Percentiles rank a stretch among this genome's conserved stretches.
phyloP scores from a whole-genome alignment of 2,888 invertebrate species.

The Criorhina ranunculi region DNA sequence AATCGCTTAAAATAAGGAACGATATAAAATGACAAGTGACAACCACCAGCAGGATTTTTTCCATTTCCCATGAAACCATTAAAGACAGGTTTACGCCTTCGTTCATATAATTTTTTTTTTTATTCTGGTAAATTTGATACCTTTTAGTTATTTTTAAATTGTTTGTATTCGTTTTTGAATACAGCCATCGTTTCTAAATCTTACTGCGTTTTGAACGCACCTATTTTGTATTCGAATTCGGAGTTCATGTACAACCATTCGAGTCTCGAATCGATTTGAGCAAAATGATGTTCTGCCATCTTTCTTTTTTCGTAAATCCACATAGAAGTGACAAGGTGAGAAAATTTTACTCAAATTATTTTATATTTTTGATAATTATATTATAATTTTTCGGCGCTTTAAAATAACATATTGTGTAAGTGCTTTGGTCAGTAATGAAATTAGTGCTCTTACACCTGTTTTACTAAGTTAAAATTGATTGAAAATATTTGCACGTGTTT shows the following conservation, averaged over 20 bases:
- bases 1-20: no score
- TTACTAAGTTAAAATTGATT: constrained; percentile 18
- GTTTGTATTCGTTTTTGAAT: neutral
- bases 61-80: no score
- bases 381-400: constrained; percentile 29
- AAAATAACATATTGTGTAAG: neutral
- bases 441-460: neutral
- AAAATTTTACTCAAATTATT: constrained; percentile 76
- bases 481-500: constrained; percentile 81
- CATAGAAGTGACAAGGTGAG: constrained; percentile 83
- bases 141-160: no score
- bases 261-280: constrained; percentile 60
- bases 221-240: constrained; percentile 43
- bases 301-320: constrained; percentile 83
- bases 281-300: constrained; percentile 78
- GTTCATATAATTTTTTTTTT: no score
- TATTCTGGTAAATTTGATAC: no score
- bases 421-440: neutral
- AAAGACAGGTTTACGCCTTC: no score
- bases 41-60: no score
- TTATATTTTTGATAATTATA: constrained; percentile 71
- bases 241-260: neutral
- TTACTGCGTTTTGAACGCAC: neutral
- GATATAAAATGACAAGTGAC: no score
- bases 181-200: neutral